Base-by-base conservation (phyloP, 2,113 vertebrate genomes). In the Cariama cristata region DNA sequence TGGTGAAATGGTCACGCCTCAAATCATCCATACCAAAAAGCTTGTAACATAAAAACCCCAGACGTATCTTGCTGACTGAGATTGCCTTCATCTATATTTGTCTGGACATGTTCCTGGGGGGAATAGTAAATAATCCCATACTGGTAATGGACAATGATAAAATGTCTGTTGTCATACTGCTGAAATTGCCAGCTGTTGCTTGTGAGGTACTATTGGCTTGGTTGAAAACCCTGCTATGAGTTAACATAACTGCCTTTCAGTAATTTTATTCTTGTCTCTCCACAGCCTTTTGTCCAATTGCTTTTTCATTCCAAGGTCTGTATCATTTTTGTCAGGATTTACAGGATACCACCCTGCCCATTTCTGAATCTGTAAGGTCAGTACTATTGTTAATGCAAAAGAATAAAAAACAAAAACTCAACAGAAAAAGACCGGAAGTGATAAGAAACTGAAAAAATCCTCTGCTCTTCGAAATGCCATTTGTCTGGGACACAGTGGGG, bases 381-480 rank as follows among this genome's bases (percentile, higher is more conserved):
- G 19, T 49, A 23, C 4, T 47, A 32, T 19, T 49, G 49, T 56
- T 77, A 49, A 63, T 24, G 17, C 38, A 1, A 6, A 32, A 38
- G 30, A 33, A 4, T 44, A 32, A 75, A 2, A 14, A 17, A 8
- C 7, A 16, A 47, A 10, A 14, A 3, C 22, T 14, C 14, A 42
- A 33, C 4, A 2, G 23, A 44, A 66, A 64, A 45, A 40, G 19
- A 50, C 12, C 5, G 1, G 0, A 67, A 75, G 18, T 24, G 23
- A 47, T 21, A 68, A 40, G 16, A 63, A 82, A 59, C 12, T 30
- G 27, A 71, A 53, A 80, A 63, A 62, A 69, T 35, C 2, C 6
- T n/a, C 13, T 62, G 15, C 21, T 63, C 9, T 19, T 63, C 35
- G 19, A 85, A 69, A 72, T 30, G 24, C 2, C 3, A 12, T 42